Base-by-base conservation (phyloP, 1,140 invertebrate genomes). In the Solenopsis fugax region DNA sequence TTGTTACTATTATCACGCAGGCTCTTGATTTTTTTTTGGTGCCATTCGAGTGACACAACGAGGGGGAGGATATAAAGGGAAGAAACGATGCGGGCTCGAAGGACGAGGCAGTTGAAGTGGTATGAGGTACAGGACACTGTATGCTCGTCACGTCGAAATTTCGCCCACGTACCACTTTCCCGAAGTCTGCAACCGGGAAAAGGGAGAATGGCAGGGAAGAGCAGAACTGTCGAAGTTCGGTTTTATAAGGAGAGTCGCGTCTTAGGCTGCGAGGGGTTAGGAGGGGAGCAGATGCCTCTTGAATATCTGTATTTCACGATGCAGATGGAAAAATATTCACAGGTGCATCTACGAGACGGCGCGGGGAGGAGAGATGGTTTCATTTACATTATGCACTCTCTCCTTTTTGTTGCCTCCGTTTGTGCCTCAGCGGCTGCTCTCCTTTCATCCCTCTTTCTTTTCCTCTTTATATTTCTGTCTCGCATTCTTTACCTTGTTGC, bases 81-180 rank as follows among this genome's bases (percentile, higher is more conserved):
- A 60, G 24, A 48, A 52, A 76, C 24, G 41, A 82, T 73, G 71
- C 54, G 71, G 72, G 67, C 24, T n/a, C 18, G 78, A 56, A 72
- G 21, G 54, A 69, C 41, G 65, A 24, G 24, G 45, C 34, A 52
- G 41, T 48, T 48, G 77, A 62, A 50, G 29, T 16, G 84, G 21
- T 48, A 73, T 73, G 18, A 29, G 58, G 34, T 76, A 58, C 54
- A 78, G 81, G 85, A 75, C 87, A 87, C 87, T 91, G 87, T 87
- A 91, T 91, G 90, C 89, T 71, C 87, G 89, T 91, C 90, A 91
- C 91, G 90, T 91, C 54, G 84, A 91, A 92, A 92, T 92, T 92
- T 91, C 87, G 88, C 85, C 87, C 91, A 89, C 91, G 91, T 91
- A 92, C 90, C 88, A 91, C 91, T 91, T 92, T 90, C 80, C 73